Evolutionary conservation across 2,797 vertebrate species (phyloP).

Genomic region (Peromyscus melanophrys): DNA sequence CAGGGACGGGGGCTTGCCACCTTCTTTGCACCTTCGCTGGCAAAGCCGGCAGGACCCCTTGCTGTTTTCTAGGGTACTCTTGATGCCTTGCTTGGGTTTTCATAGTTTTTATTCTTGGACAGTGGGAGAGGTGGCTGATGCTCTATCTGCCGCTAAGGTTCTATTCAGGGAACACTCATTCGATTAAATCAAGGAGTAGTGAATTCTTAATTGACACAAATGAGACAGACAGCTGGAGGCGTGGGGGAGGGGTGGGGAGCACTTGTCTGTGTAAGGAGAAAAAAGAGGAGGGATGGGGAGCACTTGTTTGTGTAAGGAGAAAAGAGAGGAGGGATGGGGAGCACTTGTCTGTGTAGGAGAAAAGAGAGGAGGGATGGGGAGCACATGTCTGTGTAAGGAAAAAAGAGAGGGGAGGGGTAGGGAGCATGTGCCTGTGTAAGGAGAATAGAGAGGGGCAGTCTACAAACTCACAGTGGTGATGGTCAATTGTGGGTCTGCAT

Average conservation of each 20-base stretch:
- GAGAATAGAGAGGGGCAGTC: background rate
- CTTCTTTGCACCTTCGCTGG: background rate
- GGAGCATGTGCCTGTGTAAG: constrained; percentile 60
- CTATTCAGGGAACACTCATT: constrained; percentile 86
- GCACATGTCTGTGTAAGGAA: too few relatives aligned
- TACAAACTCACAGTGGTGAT: constrained; percentile 80
- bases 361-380: constrained; percentile 18
- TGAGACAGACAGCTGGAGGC: constrained; percentile 89
- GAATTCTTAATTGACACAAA: constrained; percentile 90
- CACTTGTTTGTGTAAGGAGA: too few relatives aligned
- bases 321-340: constrained; percentile 76
- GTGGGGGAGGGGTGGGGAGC: constrained; percentile 83
- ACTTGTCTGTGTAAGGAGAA: constrained; percentile 48
- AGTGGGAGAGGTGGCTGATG: constrained; percentile 30
- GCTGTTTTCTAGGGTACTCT: constrained; percentile 34
- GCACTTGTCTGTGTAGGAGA: constrained; percentile 55
- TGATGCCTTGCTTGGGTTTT: background rate
- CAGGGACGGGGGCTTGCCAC: background rate
- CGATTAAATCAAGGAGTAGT: constrained; percentile 89
- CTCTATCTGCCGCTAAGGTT: constrained; percentile 67
- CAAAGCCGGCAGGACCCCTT: background rate
- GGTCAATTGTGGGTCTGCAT: constrained; percentile 60
- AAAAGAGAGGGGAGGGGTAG: constrained; percentile 73
- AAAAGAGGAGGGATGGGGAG: background rate
- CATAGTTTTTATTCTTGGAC: constrained; percentile 46